Percentiles rank a stretch among this genome's conserved stretches.
Evolutionary conservation across 2,113 vertebrate species (phyloP).

Genomic region (Glaucomys volans): DNA sequence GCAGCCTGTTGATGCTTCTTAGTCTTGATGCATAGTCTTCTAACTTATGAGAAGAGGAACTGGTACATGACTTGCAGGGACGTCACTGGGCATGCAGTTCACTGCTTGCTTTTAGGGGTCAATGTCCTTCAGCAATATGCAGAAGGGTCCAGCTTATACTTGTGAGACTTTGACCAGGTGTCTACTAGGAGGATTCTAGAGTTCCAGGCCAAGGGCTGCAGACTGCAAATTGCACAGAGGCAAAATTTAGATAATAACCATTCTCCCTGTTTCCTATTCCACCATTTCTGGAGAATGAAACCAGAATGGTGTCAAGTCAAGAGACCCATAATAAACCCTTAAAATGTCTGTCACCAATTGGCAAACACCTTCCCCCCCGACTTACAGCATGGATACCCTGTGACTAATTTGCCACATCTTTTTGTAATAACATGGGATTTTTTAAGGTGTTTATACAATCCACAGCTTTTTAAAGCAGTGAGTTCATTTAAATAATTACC

Average conservation of each 20-base stretch:
- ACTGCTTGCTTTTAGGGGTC: neutral
- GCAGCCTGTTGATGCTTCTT: neutral
- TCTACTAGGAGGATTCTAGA: neutral
- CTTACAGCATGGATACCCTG: conserved; percentile 71
- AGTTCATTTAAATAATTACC: conserved; percentile 90
- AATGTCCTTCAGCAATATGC: accelerated
- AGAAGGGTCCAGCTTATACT: too few relatives aligned
- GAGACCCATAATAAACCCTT: conserved; percentile 44
- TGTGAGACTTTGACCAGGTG: neutral
- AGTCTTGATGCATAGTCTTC: neutral
- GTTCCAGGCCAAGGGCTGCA: conserved; percentile 6
- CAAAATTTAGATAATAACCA: neutral
- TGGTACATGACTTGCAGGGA: neutral
- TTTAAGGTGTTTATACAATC: conserved; percentile 84
- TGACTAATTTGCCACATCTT: conserved; percentile 82
- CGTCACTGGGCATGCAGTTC: neutral
- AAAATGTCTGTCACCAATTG: conserved; percentile 78
- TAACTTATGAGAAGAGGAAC: neutral
- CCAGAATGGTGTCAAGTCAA: conserved; percentile 33
- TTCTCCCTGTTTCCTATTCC: neutral
- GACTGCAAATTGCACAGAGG: neutral
- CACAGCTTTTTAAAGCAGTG: conserved; percentile 84
- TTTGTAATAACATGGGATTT: conserved; percentile 78
- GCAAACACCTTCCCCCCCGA: conserved; percentile 67
- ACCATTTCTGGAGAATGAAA: conserved; percentile 24